These are phyloP conservation scores for Xenopus laevis DNA, from an alignment of 2,113 vertebrate genomes.

Conservation along the genomic window DNA sequence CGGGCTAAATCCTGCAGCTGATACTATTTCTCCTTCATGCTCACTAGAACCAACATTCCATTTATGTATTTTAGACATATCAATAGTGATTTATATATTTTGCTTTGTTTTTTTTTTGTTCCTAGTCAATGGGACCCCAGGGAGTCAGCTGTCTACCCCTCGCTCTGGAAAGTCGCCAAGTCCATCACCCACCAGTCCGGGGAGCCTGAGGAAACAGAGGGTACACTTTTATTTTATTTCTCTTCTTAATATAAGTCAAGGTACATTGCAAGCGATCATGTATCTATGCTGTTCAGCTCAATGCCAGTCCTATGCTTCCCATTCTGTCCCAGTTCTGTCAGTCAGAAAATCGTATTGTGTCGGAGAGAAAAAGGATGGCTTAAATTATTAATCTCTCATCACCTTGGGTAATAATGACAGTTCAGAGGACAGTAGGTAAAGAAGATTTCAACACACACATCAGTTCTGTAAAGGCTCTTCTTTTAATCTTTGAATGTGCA, in stretches of 20 bases:
- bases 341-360: neutral
- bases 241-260: neutral
- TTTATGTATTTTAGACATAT: too few species aligned
- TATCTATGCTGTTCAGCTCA: neutral
- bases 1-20: too few species aligned
- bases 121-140: conserved; percentile 90
- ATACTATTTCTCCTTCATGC: too few species aligned
- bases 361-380: neutral
- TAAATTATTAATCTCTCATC: neutral
- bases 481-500: too few species aligned
- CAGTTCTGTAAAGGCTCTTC: too few species aligned
- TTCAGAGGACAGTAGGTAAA: too few species aligned
- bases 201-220: conserved; percentile 89
- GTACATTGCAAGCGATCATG: neutral
- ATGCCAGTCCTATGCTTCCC: neutral
- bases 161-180: conserved; percentile 94
- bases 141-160: conserved; percentile 94
- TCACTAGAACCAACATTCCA: too few species aligned
- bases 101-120: conserved; percentile 43
- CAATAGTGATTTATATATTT: conserved; percentile 27
- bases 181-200: conserved; percentile 91
- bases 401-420: too few species aligned
- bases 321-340: neutral
- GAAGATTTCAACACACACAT: too few species aligned
- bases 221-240: conserved; percentile 64